phyloP scores from a whole-genome alignment of 1,140 invertebrate species.

The Polyergus mexicanus region DNA sequence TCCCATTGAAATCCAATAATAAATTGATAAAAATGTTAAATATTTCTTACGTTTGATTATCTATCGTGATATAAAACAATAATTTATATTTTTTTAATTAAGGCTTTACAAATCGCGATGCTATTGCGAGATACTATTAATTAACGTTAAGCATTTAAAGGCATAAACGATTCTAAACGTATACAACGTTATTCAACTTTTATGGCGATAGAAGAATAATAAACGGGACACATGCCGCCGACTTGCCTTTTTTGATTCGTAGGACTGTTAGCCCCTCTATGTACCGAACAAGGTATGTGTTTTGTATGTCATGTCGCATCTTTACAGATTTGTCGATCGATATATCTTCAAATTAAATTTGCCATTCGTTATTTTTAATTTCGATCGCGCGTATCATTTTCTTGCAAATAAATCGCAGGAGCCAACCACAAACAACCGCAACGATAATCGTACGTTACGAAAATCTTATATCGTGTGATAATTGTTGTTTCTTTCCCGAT shows the following conservation, averaged over 20 bases:
- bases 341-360: constrained; percentile 31
- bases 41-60: not conserved
- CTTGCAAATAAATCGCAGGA: not conserved
- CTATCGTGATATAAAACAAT: not conserved
- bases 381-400: not conserved
- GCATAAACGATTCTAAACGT: not conserved
- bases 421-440: not conserved
- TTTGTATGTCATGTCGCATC: constrained; percentile 25
- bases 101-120: not conserved
- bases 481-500: not conserved
- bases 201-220: constrained; percentile 18
- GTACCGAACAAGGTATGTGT: constrained; percentile 3
- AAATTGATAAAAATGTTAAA: too few relatives aligned
- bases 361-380: constrained; percentile 31
- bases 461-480: not conserved
- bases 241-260: constrained; percentile 42
- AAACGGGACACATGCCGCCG: constrained; percentile 13
- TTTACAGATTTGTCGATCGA: constrained; percentile 21
- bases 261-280: constrained; percentile 10
- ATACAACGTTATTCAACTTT: constrained; percentile 13
- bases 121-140: not conserved
- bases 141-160: constrained; percentile 10
- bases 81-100: constrained; percentile 21
- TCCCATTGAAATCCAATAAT: too few relatives aligned
- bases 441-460: not conserved